These are phyloP conservation scores for Shargacucullia verbasci DNA, from an alignment of 2,888 invertebrate genomes.

Conservation along the genomic window DNA sequence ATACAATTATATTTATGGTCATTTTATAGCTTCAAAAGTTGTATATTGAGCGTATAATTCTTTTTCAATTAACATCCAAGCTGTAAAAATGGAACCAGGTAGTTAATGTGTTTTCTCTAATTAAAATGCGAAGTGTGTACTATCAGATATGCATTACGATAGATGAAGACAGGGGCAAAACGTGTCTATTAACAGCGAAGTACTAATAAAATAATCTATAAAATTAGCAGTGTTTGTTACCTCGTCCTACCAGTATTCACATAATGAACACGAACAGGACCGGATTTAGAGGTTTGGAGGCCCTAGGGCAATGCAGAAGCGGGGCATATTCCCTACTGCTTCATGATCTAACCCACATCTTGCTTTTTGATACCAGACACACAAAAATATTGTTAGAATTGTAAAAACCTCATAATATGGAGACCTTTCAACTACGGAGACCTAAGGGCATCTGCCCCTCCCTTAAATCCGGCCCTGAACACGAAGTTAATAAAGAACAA, in stretches of 20 bases:
- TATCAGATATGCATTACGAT: conserved; percentile 26
- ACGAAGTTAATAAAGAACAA: neutral
- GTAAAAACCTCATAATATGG: too few relatives aligned
- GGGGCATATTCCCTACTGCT: too few relatives aligned
- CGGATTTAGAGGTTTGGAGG: too few relatives aligned
- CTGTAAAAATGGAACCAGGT: conserved; percentile 39
- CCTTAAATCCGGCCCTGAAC: too few relatives aligned
- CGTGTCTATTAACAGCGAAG: conserved; percentile 13
- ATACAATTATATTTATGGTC: conserved; percentile 51
- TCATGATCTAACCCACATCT: too few relatives aligned
- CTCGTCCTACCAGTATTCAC: neutral
- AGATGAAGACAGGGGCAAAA: conserved; percentile 6
- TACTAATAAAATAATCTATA: conserved; percentile 44
- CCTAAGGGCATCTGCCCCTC: too few relatives aligned
- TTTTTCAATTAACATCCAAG: conserved; percentile 54
- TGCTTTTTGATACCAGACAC: too few relatives aligned
- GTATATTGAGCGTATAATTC: conserved; percentile 46
- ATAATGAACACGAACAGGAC: too few relatives aligned
- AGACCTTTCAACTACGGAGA: too few relatives aligned
- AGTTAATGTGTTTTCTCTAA: conserved; percentile 46
- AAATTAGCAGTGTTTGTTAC: conserved; percentile 33
- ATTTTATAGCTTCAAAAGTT: conserved; percentile 51
- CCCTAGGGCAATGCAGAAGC: too few relatives aligned
- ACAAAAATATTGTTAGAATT: too few relatives aligned
- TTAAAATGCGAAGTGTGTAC: conserved; percentile 37